These are phyloP conservation scores for Pipistrellus pipistrellus DNA, from an alignment of 2,797 vertebrate genomes.

Conservation along the genomic window DNA sequence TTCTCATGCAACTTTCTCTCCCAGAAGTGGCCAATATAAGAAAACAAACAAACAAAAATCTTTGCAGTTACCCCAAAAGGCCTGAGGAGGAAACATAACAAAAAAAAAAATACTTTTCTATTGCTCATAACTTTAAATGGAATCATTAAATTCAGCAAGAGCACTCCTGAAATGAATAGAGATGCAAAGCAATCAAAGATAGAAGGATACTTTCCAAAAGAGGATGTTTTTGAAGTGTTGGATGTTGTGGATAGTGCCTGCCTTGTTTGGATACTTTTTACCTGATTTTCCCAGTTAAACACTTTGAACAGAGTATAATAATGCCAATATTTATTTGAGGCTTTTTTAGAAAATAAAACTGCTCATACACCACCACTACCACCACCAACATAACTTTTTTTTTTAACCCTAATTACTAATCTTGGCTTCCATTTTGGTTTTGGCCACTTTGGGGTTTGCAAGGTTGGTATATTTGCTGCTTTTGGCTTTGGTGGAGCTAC, in stretches of 20 bases:
- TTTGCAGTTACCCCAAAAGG: not conserved
- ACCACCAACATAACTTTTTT: not conserved
- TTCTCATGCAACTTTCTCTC: not conserved
- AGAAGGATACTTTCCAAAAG: not conserved
- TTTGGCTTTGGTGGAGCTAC: not conserved
- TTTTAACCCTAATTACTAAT: not conserved
- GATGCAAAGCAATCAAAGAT: not conserved
- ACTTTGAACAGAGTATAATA: not conserved
- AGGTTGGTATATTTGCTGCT: not conserved
- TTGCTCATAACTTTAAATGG: not conserved
- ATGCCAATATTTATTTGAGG: not conserved
- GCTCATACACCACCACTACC: not conserved
- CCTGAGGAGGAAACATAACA: not conserved
- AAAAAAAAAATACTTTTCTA: not conserved
- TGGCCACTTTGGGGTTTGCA: not conserved
- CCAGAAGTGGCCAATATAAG: not conserved
- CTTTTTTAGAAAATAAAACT: not conserved
- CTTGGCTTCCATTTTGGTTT: not conserved
- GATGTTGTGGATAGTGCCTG: not conserved
- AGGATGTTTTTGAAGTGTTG: not conserved
- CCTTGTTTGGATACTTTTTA: not conserved
- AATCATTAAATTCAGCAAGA: constrained; percentile 22
- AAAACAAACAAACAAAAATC: not conserved
- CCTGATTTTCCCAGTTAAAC: not conserved
- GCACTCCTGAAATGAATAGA: constrained; percentile 30